Conservation (phyloP, 1,140 invertebrate genomes). For the Hydropsyche tenuis region DNA sequence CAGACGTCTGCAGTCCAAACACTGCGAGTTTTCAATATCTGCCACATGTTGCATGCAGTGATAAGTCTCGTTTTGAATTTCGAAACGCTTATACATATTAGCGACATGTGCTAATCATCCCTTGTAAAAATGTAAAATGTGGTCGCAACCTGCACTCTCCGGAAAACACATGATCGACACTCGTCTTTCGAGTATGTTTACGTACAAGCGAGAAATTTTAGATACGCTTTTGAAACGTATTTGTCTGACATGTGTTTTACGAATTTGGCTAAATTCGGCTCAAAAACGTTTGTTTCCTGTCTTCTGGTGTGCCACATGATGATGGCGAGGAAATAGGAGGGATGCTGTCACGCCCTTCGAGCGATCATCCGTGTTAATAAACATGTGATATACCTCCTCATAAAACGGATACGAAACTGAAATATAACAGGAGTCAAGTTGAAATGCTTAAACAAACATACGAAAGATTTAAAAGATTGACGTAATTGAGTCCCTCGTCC, state of each 20-base stretch:
- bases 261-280: conserved; percentile 41
- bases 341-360: conserved; percentile 17
- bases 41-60: too few species aligned
- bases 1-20: too few species aligned
- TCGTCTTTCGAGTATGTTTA: too few species aligned
- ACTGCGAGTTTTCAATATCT: too few species aligned
- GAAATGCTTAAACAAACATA: too few species aligned
- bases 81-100: neutral
- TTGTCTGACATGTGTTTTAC: conserved; percentile 46
- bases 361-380: conserved; percentile 11
- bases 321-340: neutral
- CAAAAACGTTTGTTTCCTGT: conserved; percentile 34
- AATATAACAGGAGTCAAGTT: too few species aligned
- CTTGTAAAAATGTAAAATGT: neutral
- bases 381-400: neutral
- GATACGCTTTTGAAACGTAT: neutral
- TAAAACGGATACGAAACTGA: too few species aligned
- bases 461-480: too few species aligned
- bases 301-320: conserved; percentile 1
- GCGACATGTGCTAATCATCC: neutral
- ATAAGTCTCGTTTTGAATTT: too few species aligned
- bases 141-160: neutral
- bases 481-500: too few species aligned
- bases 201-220: too few species aligned
- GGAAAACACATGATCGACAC: conserved; percentile 8